phyloP scores from a whole-genome alignment of 2,888 invertebrate genomes.

The Lordiphosa fenestrarum region DNA sequence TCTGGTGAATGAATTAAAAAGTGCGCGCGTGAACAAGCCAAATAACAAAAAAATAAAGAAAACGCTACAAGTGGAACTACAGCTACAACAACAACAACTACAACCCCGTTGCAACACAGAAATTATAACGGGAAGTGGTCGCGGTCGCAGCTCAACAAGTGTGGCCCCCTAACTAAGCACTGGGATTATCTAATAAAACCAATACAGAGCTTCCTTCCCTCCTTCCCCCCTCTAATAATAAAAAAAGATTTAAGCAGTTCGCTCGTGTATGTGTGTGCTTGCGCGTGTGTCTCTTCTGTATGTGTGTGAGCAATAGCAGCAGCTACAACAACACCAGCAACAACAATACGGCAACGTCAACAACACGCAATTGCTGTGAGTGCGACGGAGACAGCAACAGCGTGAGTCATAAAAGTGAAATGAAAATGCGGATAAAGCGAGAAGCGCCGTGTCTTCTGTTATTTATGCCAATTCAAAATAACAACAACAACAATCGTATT shows the following conservation, averaged over 20 bases:
- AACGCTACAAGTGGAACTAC: conserved; percentile 57
- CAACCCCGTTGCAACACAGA: conserved; percentile 22
- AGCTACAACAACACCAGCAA: conserved; percentile 37
- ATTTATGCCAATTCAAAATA: conserved; percentile 81
- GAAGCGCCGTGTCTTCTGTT: conserved; percentile 85
- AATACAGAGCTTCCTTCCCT: conserved; percentile 34
- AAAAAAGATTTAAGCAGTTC: conserved; percentile 44
- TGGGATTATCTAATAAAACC: conserved; percentile 70
- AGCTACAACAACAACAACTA: conserved; percentile 20
- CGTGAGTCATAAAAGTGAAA: conserved; percentile 81
- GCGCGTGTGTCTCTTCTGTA: conserved; percentile 34
- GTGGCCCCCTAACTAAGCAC: conserved; percentile 36
- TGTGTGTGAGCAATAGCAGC: conserved; percentile 48
- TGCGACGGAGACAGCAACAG: conserved; percentile 77
- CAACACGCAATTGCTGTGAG: conserved; percentile 68
- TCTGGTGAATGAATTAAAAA: conserved; percentile 40
- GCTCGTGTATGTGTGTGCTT: conserved; percentile 26
- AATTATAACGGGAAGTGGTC: conserved; percentile 57
- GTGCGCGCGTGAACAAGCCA: conserved; percentile 46
- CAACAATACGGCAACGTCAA: conserved; percentile 66
- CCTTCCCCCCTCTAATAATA: conserved; percentile 23
- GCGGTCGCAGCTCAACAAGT: conserved; percentile 60
- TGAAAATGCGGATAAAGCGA: conserved; percentile 85
- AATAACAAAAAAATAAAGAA: conserved; percentile 23
- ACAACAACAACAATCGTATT: conserved; percentile 58